phyloP scores from a whole-genome alignment of 2,113 vertebrate species.

The Balaenoptera acutorostrata region DNA sequence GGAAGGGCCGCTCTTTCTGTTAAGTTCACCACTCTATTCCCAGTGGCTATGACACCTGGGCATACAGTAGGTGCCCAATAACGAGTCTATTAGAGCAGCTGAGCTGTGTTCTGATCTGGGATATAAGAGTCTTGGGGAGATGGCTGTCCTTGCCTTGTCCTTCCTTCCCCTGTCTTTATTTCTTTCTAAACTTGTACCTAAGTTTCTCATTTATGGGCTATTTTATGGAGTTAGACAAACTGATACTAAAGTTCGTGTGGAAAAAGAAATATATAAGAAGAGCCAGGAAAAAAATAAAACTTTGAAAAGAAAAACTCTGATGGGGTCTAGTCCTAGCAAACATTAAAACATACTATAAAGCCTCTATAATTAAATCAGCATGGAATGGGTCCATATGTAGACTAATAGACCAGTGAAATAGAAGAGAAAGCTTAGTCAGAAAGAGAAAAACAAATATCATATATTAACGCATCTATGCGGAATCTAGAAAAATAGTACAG shows the following conservation, averaged over 20 bases:
- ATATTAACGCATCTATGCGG: too few relatives aligned
- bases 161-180: background rate
- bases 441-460: too few relatives aligned
- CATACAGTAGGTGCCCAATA: rapidly evolving
- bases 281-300: background rate
- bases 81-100: rapidly evolving
- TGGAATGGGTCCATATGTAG: rapidly evolving
- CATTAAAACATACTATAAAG: background rate
- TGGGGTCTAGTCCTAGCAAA: background rate
- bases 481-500: too few relatives aligned
- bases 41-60: rapidly evolving
- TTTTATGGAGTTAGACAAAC: background rate
- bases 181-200: background rate
- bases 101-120: rapidly evolving
- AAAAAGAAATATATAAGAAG: background rate
- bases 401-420: rapidly evolving
- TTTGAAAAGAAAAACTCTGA: background rate
- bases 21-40: rapidly evolving
- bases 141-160: background rate
- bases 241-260: background rate
- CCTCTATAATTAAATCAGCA: background rate
- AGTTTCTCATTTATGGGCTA: background rate
- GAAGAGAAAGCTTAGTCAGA: background rate
- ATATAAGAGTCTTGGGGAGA: rapidly evolving
- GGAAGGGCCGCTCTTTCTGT: rapidly evolving